Conservation (phyloP, 2,888 invertebrate species). For the Biston betularia region DNA sequence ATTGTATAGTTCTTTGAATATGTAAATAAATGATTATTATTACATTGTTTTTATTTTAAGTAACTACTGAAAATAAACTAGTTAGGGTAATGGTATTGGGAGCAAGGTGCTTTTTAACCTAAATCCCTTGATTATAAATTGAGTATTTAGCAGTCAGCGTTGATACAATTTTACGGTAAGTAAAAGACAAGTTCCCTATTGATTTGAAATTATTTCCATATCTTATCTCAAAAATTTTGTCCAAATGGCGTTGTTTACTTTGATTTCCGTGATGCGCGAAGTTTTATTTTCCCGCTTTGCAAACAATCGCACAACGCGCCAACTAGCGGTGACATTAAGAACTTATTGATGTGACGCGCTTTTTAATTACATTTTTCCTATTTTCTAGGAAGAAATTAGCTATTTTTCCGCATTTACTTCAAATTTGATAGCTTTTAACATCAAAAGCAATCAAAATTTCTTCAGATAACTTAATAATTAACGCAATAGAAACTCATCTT, state of each 20-base stretch:
- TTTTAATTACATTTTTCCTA: constrained; percentile 49
- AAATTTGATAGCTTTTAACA: constrained; percentile 57
- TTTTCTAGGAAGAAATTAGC: constrained; percentile 19
- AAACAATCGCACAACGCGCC: constrained; percentile 52
- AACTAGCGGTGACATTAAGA: constrained; percentile 55
- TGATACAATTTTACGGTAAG: too few relatives aligned
- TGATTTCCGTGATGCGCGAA: constrained; percentile 11
- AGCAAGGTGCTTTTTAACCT: too few relatives aligned
- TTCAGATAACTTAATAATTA: constrained; percentile 31
- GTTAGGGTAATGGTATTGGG: not conserved
- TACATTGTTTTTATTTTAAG: constrained; percentile 44
- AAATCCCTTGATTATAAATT: too few relatives aligned
- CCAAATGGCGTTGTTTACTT: constrained; percentile 6
- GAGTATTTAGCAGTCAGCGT: not conserved
- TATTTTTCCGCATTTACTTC: constrained; percentile 1
- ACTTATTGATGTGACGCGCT: constrained; percentile 61
- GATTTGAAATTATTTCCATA: not conserved
- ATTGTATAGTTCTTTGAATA: constrained; percentile 58
- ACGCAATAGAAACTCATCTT: constrained; percentile 52
- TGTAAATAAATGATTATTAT: constrained; percentile 70
- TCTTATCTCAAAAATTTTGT: constrained; percentile 1
- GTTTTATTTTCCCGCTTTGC: constrained; percentile 68
- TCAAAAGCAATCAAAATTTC: constrained; percentile 34
- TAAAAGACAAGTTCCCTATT: not conserved
- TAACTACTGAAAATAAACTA: constrained; percentile 38